These are phyloP conservation scores for Zygogramma bicolorata DNA, from an alignment of 2,888 invertebrate species.

Conservation along the genomic window DNA sequence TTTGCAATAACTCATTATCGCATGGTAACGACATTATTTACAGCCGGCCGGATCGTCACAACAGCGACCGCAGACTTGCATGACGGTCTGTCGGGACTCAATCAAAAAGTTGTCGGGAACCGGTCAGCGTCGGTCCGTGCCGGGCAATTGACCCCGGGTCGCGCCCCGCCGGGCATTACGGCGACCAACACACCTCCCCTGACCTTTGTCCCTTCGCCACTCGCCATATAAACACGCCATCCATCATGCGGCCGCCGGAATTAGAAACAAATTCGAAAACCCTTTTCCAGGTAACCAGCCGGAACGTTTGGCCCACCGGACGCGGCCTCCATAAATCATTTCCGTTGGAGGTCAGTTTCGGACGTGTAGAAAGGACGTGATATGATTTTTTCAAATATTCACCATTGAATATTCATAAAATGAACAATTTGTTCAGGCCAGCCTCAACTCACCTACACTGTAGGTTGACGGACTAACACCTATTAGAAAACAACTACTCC, in stretches of 20 bases:
- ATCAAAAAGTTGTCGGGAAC: conserved; percentile 55
- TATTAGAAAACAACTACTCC: too few species aligned
- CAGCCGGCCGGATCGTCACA: conserved; percentile 40
- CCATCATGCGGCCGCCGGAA: conserved; percentile 61
- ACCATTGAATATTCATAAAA: too few species aligned
- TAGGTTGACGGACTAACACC: too few species aligned
- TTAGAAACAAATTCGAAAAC: conserved; percentile 61
- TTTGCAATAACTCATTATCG: too few species aligned
- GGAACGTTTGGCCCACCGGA: conserved; percentile 20
- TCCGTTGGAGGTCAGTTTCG: background rate
- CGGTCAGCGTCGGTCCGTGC: conserved; percentile 56
- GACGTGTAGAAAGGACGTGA: too few species aligned
- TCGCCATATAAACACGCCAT: conserved; percentile 67
- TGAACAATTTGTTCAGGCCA: too few species aligned
- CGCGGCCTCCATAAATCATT: conserved; percentile 30
- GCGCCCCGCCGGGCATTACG: conserved; percentile 64
- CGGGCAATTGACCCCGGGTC: conserved; percentile 67
- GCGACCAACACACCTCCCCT: conserved; percentile 67
- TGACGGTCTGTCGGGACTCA: conserved; percentile 53
- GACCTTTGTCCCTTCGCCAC: conserved; percentile 67
- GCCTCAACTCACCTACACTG: too few species aligned
- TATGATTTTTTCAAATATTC: too few species aligned
- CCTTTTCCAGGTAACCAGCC: conserved; percentile 38
- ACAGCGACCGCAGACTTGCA: conserved; percentile 47
- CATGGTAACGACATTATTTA: conserved; percentile 14